Percentiles rank a stretch among this genome's conserved stretches.
phyloP scores from a whole-genome alignment of 2,797 vertebrate genomes.

The Adrianichthys oophorus region DNA sequence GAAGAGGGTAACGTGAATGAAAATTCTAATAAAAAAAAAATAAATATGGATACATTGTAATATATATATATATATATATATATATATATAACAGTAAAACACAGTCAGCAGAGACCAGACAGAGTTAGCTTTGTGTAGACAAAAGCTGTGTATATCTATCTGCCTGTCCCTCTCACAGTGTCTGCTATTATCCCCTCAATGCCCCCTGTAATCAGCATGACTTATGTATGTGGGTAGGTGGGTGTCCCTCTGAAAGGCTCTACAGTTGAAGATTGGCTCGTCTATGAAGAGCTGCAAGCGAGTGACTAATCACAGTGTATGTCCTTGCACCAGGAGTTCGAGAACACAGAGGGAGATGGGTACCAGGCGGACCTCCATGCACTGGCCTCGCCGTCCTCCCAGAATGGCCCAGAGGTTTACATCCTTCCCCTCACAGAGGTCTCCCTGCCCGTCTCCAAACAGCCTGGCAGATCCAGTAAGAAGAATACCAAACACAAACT shows the following conservation, averaged over 20 bases:
- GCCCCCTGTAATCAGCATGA: slow-evolving; percentile 49
- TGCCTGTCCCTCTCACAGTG: slow-evolving; percentile 17
- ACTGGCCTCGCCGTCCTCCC: slow-evolving; percentile 85
- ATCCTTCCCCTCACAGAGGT: slow-evolving; percentile 95
- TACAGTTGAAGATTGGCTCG: slow-evolving; percentile 56
- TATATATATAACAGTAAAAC: too few relatives aligned
- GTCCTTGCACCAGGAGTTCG: slow-evolving; percentile 86
- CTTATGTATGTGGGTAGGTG: slow-evolving; percentile 53
- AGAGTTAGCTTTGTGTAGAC: slow-evolving; percentile 31
- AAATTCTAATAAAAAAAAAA: too few relatives aligned
- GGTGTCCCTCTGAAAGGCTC: slow-evolving; percentile 46
- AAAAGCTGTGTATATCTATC: slow-evolving; percentile 32
- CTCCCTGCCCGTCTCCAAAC: slow-evolving; percentile 92
- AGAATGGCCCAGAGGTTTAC: slow-evolving; percentile 92
- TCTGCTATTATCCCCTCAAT: slow-evolving; percentile 36
- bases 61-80: too few relatives aligned
- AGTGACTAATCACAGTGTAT: slow-evolving; percentile 65
- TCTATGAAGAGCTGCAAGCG: slow-evolving; percentile 28
- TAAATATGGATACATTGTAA: too few relatives aligned
- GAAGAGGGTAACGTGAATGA: too few relatives aligned
- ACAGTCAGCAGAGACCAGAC: not conserved
- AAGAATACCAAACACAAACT: slow-evolving; percentile 8
- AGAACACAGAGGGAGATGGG: slow-evolving; percentile 92
- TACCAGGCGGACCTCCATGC: slow-evolving; percentile 85
- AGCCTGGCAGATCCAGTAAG: slow-evolving; percentile 94